A percentile compares a stretch with the other conserved stretches of the same genome.
phyloP scores from a whole-genome alignment of 2,888 invertebrate species.

The Pyrocoelia pectoralis region DNA sequence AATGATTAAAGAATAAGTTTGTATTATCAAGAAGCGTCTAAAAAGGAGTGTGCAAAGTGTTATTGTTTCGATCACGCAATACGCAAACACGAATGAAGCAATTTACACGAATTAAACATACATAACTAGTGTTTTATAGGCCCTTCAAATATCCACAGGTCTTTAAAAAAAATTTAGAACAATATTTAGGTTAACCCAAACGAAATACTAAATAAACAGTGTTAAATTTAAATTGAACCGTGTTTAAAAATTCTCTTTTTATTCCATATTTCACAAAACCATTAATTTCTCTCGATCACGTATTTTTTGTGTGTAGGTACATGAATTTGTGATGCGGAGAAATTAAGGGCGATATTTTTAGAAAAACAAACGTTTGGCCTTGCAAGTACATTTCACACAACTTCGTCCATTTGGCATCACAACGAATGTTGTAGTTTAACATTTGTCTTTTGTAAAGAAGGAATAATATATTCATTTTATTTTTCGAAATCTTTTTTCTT shows the following conservation, averaged over 20 bases:
- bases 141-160: slow-evolving; percentile 36
- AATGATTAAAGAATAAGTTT: slow-evolving; percentile 50
- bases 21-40: slow-evolving; percentile 44
- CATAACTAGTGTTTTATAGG: slow-evolving; percentile 41
- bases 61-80: slow-evolving; percentile 45
- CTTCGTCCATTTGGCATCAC: no score
- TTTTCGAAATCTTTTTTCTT: no score
- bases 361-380: no score
- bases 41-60: slow-evolving; percentile 46
- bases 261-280: background rate
- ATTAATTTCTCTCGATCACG: no score
- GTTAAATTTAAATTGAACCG: background rate
- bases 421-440: no score
- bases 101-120: slow-evolving; percentile 47
- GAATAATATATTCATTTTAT: no score
- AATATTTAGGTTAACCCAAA: slow-evolving; percentile 16
- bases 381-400: no score
- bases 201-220: background rate
- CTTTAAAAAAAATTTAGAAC: slow-evolving; percentile 37
- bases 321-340: no score
- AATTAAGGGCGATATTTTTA: no score
- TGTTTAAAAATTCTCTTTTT: background rate
- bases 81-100: slow-evolving; percentile 43
- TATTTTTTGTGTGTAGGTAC: no score
- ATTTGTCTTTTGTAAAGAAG: no score